phyloP scores from a whole-genome alignment of 2,888 invertebrate genomes.

The Chrysolina haemoptera region DNA sequence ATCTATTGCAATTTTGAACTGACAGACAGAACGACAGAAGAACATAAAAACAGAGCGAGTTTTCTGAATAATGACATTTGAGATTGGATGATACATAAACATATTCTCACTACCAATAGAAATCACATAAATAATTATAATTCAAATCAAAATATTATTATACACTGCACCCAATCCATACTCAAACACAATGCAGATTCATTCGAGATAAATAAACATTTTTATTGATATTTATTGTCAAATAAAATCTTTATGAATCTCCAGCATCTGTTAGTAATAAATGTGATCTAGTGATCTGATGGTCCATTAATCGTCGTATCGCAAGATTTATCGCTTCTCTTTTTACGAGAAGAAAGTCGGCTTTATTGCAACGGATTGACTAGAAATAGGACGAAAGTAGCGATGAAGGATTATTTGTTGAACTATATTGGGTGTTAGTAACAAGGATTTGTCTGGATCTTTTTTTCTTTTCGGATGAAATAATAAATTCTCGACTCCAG shows the following conservation, averaged over 20 bases:
- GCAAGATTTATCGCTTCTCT: slow-evolving; percentile 12
- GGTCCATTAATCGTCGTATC: slow-evolving; percentile 5
- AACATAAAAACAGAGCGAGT: no score
- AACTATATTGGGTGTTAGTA: slow-evolving; percentile 8
- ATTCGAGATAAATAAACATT: background rate
- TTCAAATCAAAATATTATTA: no score
- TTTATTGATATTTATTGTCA: slow-evolving; percentile 10
- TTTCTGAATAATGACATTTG: no score
- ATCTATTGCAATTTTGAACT: no score
- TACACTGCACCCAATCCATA: no score
- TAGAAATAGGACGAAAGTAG: background rate
- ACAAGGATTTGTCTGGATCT: background rate
- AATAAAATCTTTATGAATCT: background rate
- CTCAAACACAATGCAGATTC: background rate
- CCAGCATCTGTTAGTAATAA: slow-evolving; percentile 8
- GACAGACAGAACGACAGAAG: no score
- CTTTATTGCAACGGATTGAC: slow-evolving; percentile 8
- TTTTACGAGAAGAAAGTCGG: slow-evolving; percentile 13
- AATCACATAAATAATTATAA: no score
- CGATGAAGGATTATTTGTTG: slow-evolving; percentile 17
- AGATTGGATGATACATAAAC: no score
- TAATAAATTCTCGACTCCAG: background rate
- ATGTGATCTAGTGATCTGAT: slow-evolving; percentile 8
- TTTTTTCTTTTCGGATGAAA: background rate
- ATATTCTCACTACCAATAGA: no score